Conservation (phyloP, 2,888 invertebrate species). For the Ernsta delagoae region DNA sequence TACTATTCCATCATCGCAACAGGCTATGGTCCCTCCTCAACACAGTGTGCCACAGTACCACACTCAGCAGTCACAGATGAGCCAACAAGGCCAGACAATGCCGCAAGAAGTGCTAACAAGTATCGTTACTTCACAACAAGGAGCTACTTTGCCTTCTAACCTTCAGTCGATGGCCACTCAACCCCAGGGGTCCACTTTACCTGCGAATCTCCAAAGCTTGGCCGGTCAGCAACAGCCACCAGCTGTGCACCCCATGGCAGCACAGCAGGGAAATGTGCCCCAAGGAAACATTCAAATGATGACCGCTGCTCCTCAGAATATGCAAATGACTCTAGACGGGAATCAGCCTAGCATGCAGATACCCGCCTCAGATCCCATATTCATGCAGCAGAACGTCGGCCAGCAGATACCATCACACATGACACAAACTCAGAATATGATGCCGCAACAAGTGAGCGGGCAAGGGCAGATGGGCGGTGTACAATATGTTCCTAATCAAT, state of each 20-base stretch:
- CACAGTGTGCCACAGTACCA: slow-evolving; percentile 81
- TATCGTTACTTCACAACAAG: slow-evolving; percentile 80
- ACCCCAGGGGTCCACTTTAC: slow-evolving; percentile 86
- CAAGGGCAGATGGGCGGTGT: slow-evolving; percentile 75
- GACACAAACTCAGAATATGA: slow-evolving; percentile 72
- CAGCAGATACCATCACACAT: slow-evolving; percentile 79
- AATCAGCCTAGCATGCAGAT: slow-evolving; percentile 84
- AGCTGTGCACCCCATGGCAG: slow-evolving; percentile 71
- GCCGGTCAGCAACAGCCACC: slow-evolving; percentile 78
- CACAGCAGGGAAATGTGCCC: slow-evolving; percentile 83
- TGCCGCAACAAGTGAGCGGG: slow-evolving; percentile 75
- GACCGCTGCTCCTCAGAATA: slow-evolving; percentile 79
- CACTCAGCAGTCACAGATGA: slow-evolving; percentile 78
- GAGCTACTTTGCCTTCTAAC: slow-evolving; percentile 75
- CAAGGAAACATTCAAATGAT: slow-evolving; percentile 86
- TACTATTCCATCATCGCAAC: slow-evolving; percentile 76
- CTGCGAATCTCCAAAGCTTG: slow-evolving; percentile 83
- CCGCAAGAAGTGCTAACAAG: slow-evolving; percentile 79
- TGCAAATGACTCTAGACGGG: slow-evolving; percentile 83
- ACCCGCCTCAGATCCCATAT: slow-evolving; percentile 81
- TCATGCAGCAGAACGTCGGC: slow-evolving; percentile 76
- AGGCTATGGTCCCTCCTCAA: slow-evolving; percentile 78
- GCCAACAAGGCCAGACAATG: slow-evolving; percentile 78
- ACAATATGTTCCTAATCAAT: slow-evolving; percentile 73
- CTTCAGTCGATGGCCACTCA: slow-evolving; percentile 76